phyloP scores from a whole-genome alignment of 2,113 vertebrate genomes.

The Cathartes aura region DNA sequence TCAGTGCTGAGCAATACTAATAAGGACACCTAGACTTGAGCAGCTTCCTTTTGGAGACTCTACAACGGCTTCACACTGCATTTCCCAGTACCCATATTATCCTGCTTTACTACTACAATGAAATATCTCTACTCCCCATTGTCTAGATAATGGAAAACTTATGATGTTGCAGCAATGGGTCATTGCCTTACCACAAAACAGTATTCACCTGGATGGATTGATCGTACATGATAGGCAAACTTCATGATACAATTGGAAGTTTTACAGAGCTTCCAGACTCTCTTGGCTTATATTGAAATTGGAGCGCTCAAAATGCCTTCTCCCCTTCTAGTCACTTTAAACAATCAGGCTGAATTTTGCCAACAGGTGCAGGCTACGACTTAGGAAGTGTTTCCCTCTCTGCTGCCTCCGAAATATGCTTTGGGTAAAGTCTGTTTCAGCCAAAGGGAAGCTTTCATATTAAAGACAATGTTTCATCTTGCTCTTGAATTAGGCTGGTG shows the following conservation, averaged over 20 bases:
- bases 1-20: not conserved
- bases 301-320: not conserved
- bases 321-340: not conserved
- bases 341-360: not conserved
- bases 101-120: not conserved
- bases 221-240: not conserved
- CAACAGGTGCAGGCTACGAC: not conserved
- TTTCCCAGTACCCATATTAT: not conserved
- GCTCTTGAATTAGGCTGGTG: conserved; percentile 1
- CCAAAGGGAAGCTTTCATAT: not conserved
- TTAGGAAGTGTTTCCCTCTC: not conserved
- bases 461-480: not conserved
- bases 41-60: not conserved
- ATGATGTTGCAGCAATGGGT: not conserved
- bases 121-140: not conserved
- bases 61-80: not conserved
- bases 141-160: not conserved
- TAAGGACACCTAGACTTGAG: not conserved
- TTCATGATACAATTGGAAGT: not conserved
- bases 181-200: not conserved
- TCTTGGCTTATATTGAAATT: not conserved
- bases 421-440: not conserved
- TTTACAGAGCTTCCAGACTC: not conserved
- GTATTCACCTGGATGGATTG: not conserved
- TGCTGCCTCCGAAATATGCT: not conserved